A percentile compares a stretch with the other conserved stretches of the same genome.
These are phyloP conservation scores for Cygnus olor DNA, from an alignment of 2,797 vertebrate species.

Conservation along the genomic window DNA sequence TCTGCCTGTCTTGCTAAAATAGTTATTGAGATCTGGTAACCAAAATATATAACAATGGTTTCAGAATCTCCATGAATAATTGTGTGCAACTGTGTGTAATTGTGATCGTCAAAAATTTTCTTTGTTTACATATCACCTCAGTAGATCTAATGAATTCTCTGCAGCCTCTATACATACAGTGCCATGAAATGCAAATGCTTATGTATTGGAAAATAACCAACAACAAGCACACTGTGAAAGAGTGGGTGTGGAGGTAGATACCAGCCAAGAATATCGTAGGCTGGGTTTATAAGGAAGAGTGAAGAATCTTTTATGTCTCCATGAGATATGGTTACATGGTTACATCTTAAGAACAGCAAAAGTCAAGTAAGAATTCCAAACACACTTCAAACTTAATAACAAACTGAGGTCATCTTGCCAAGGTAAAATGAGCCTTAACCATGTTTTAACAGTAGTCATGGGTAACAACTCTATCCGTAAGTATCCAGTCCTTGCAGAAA, in stretches of 20 bases:
- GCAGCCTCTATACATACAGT: not conserved
- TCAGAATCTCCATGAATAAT: not conserved
- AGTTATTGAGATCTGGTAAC: not conserved
- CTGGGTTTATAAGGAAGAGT: not conserved
- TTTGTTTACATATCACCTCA: not conserved
- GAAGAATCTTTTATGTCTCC: not conserved
- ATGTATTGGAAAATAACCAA: not conserved
- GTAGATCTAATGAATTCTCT: not conserved
- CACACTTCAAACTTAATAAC: not conserved
- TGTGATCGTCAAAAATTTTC: not conserved
- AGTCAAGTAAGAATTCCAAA: not conserved
- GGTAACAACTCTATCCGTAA: not conserved
- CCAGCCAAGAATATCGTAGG: not conserved
- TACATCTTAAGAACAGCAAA: not conserved
- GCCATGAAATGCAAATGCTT: not conserved
- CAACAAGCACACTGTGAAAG: not conserved
- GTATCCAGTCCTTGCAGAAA: not conserved
- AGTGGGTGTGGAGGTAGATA: not conserved
- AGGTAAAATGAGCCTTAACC: not conserved
- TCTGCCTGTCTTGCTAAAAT: not conserved
- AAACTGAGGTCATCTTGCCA: not conserved
- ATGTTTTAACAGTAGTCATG: not conserved
- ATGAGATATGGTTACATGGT: rapidly evolving
- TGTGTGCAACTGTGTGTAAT: not conserved
- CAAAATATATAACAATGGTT: not conserved